phyloP scores from a whole-genome alignment of 1,140 invertebrate genomes.

The Cydia amplana region DNA sequence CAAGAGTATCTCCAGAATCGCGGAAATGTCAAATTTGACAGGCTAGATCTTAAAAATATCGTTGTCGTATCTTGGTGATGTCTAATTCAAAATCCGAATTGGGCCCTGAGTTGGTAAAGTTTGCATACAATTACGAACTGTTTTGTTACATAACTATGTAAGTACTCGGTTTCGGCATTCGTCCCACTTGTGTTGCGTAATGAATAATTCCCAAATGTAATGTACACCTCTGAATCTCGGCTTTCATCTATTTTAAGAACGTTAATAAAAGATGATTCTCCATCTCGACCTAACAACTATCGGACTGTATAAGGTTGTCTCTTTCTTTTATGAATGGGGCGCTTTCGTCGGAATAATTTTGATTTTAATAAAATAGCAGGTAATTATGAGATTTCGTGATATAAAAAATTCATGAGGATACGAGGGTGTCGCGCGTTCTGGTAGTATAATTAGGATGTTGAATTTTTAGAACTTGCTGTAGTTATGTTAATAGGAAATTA shows the following conservation, averaged over 20 bases:
- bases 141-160: not conserved
- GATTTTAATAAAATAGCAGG: conserved; percentile 19
- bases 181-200: not conserved
- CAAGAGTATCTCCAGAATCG: too few species aligned
- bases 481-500: too few species aligned
- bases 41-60: too few species aligned
- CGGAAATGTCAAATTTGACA: too few species aligned
- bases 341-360: conserved; percentile 1
- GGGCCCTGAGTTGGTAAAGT: not conserved
- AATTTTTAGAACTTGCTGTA: too few species aligned
- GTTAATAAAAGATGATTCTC: conserved; percentile 17
- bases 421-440: not conserved
- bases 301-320: not conserved
- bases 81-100: too few species aligned
- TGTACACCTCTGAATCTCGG: conserved; percentile 10
- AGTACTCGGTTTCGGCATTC: not conserved
- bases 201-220: conserved; percentile 28
- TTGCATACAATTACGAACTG: not conserved
- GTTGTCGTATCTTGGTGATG: too few species aligned
- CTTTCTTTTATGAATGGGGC: conserved; percentile 4
- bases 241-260: conserved; percentile 23
- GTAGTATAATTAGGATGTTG: too few species aligned
- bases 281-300: not conserved
- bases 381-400: conserved; percentile 1
- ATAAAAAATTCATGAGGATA: conserved; percentile 7